Base-by-base conservation (phyloP, 1,140 invertebrate species). In the Eueides isabella region DNA sequence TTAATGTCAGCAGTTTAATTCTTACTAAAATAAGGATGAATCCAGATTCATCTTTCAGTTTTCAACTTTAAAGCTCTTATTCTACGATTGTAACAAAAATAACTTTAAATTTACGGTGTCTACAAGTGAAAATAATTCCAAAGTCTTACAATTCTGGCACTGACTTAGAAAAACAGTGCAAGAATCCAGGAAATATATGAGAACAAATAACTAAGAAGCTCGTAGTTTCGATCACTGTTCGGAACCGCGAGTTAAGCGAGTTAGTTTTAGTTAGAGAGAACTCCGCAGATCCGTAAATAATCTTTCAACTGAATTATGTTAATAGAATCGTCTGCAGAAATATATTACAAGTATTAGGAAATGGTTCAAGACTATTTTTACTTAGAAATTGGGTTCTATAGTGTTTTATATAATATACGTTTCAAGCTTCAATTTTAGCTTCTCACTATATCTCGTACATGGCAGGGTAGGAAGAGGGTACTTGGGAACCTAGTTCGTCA, bases 121-220 rank as follows among this genome's bases (percentile, higher is more conserved):
- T 16, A 26, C 2, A 19, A 28, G 12, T 16, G 19, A 29, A 41
- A 41, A 23, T 26, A 38, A 41, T 28, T 9, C 7, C 23, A 67
- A 67, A 67, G 19, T 14, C 9, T 14, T 28, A 28, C 14, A n/a
- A n/a, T 41, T 29, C 14, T 29, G 26, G 35, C 14, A 28, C 14
- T 19, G 2, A 68, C 29, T 48, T 55, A 55, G 29, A 31, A 68
- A 68, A 55, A 31, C 30, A 68, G 61, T 30, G 41, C 16, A 55
- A 67, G 30, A 28, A 48, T n/a, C 29, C 30, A 55, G 55, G 66
- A 55, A 33, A 48, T 55, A 68, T 41, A 68, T 30, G 48, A 55
- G 41, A 61, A 68, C 44, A 68, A 68, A 68, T 68, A 68, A 68
- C 48, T 23, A n/a, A n/a, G n/a, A n/a, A n/a, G n/a, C n/a, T n/a